Base-by-base conservation (phyloP, 1,140 invertebrate species). In the Arctopsyche grandis region DNA sequence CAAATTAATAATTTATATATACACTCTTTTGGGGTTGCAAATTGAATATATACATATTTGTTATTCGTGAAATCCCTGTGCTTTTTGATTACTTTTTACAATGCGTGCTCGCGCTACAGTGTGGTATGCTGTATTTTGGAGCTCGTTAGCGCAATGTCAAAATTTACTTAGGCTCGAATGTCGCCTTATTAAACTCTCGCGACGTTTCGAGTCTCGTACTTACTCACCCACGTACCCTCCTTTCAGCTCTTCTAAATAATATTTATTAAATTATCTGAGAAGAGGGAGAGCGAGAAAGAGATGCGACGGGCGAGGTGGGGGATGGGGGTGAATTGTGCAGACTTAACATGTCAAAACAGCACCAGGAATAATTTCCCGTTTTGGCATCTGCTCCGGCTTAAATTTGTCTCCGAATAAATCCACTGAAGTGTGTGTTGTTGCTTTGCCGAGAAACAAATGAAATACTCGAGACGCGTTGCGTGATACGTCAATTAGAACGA, bases 321-420 rank as follows among this genome's bases (percentile, higher is more conserved):
- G 29, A 38, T 4, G 29, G 29, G 29, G 29, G 7, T 38, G 29
- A 38, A 38, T 38, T 38, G 29, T 38, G 29, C 29, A 38, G 29
- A 38, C 29, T 38, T 38, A 38, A 38, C 29, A 38, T 60, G 56
- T 60, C 56, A 60, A 60, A 60, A 60, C 16, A 38, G 29, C 29
- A 38, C 29, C 29, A 7, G 14, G 56, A 60, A 21, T 9, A 60
- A 60, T 19, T 60, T 21, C 7, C 56, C 56, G 56, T 21, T 60
- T 21, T 21, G 56, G 48, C 48, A 19, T 60, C 14, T 60, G n/a
- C 16, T 21, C 7, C 21, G 16, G 56, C 56, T 21, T 21, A 21
- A 60, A 60, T 60, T 60, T 60, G 56, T 60, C 56, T 60, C 29
- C 56, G 56, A 60, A 60, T 60, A 60, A 60, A 60, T 60, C 16